Evolutionary conservation across 2,888 invertebrate genomes (phyloP).

Genomic region (Apamea crenata): DNA sequence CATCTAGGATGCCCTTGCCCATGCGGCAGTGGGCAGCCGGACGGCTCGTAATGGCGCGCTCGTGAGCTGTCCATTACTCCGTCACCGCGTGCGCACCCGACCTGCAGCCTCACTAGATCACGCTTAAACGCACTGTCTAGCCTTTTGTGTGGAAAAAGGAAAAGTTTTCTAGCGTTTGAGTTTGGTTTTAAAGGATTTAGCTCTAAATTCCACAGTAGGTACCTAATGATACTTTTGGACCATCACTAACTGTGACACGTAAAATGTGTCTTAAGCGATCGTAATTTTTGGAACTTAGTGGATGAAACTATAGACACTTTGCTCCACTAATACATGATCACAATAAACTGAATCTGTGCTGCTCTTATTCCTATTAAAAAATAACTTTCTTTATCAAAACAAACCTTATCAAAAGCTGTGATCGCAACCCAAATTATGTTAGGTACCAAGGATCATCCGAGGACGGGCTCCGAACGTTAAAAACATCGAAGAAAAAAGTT

Average conservation of each 20-base stretch:
- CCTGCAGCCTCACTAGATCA: constrained; percentile 69
- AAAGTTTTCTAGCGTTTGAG: background rate
- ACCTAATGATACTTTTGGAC: background rate
- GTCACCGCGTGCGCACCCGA: constrained; percentile 80
- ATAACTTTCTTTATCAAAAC: constrained; percentile 39
- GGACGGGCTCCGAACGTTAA: constrained; percentile 38
- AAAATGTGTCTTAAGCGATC: too few species aligned
- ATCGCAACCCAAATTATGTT: constrained; percentile 52
- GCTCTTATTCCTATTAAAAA: constrained; percentile 2
- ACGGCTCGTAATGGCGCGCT: constrained; percentile 74
- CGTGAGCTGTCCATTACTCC: constrained; percentile 83
- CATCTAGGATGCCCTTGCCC: constrained; percentile 35
- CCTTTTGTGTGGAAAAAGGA: constrained; percentile 18
- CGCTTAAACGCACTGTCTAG: constrained; percentile 60
- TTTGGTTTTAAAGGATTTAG: background rate
- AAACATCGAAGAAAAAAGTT: constrained; percentile 61
- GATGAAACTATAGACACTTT: background rate
- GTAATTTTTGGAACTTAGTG: too few species aligned
- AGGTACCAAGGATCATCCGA: constrained; percentile 49
- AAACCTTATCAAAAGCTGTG: constrained; percentile 46
- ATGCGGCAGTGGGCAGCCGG: constrained; percentile 64
- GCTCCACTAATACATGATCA: background rate
- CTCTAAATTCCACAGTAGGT: background rate
- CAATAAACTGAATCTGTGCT: background rate
- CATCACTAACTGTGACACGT: background rate